Base-by-base conservation (phyloP, 2,797 vertebrate genomes). In the Microchirus variegatus region DNA sequence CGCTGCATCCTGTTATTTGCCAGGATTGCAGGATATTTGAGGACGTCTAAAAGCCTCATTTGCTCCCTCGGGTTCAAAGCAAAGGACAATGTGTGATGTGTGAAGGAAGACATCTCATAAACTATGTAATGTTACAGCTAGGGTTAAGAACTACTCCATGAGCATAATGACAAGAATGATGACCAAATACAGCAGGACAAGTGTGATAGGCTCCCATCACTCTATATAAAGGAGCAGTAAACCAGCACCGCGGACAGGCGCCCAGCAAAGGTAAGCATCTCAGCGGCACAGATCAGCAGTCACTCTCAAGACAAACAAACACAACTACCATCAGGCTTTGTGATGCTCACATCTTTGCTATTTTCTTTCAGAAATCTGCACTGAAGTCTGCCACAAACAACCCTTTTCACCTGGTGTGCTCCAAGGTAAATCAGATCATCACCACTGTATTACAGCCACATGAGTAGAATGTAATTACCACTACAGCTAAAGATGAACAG, bases 201-300 rank as follows among this genome's bases (percentile, higher is more conserved):
- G 10, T 59, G 76, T 40, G 61, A 78, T 53, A 65, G 63, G 67
- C 74, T 78, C 72, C 80, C 70, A 77, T 81, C 76, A 51, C 61
- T 62, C 51, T 16, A 43, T 89, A 90, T 86, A 91, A 89, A 80
- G 79, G 66, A 47, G 42, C 56, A 67, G 56, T 59, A 52, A 60
- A 53, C 54, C 57, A 60, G 55, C 66, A 65, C 59, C 9, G 17
- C 49, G 48, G 53, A 87, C 75, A 77, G 75, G 62, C 73, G 70
- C 58, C 91, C 76, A 92, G 92, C 72, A 76, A 89, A 90, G 88
- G 90, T 90, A 83, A 40, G 87, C 66, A 49, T 68, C 50, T 56
- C n/a, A 4, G 1, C 31, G 15, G 17, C 26, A 37, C 1, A 18
- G 3, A 63, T 42, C n/a, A n/a, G 10, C 40, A 14, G 26, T 42